Percentiles rank a stretch among this genome's conserved stretches.
Conservation (phyloP, 2,113 vertebrate genomes). For the Pygathrix nemaeus region DNA sequence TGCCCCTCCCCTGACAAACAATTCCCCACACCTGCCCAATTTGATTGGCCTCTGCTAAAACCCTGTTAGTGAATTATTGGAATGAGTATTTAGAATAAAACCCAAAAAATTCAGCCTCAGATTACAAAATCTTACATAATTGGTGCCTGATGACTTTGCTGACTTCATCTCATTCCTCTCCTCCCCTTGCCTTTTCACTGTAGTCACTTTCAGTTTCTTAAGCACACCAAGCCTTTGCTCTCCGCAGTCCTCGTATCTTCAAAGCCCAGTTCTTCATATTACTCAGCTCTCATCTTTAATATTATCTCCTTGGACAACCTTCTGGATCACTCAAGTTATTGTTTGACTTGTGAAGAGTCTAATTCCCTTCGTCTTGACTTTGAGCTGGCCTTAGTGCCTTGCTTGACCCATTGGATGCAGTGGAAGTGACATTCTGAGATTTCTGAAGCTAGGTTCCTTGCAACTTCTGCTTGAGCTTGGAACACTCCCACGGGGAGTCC, state of each 20-base stretch:
- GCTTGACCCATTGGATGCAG: background rate
- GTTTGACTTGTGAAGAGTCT: background rate
- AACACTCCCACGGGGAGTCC: background rate
- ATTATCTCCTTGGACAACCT: background rate
- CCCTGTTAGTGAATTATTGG: background rate
- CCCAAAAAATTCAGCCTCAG: background rate
- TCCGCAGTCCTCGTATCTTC: background rate
- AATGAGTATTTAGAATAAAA: background rate
- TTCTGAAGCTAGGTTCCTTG: background rate
- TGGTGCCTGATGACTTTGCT: background rate
- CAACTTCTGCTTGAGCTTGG: background rate
- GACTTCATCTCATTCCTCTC: background rate
- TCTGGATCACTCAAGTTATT: background rate
- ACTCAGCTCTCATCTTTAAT: background rate
- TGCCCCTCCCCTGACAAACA: background rate
- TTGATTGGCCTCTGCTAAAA: background rate
- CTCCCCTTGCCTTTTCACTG: background rate
- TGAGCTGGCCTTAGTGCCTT: background rate
- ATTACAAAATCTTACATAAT: background rate
- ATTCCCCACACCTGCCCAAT: background rate
- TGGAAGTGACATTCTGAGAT: background rate
- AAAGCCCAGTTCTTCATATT: background rate
- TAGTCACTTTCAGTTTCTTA: background rate
- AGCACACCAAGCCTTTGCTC: background rate
- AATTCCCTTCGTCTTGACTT: background rate